phyloP scores from a whole-genome alignment of 2,888 invertebrate genomes.

The Cephus pygmeus region DNA sequence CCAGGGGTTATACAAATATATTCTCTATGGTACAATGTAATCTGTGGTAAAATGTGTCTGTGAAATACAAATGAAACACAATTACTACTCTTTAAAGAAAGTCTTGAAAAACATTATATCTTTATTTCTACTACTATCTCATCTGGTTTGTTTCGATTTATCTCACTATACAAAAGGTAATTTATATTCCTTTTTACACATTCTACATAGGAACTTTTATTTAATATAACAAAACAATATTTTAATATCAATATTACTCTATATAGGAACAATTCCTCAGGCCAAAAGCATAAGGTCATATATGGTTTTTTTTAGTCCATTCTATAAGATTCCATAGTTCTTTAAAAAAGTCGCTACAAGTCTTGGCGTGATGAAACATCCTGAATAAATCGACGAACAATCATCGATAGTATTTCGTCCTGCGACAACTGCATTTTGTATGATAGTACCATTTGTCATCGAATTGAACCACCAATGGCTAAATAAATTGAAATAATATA shows the following conservation, averaged over 20 bases:
- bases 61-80: not conserved
- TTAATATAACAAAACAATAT: not conserved
- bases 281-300: not conserved
- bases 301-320: not conserved
- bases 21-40: not conserved
- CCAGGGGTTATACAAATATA: not conserved
- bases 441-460: constrained; percentile 67
- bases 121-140: not conserved
- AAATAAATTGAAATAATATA: constrained; percentile 4
- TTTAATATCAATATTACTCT: not conserved
- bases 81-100: not conserved
- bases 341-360: constrained; percentile 37
- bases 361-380: constrained; percentile 58
- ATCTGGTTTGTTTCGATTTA: not conserved
- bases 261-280: not conserved
- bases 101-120: not conserved
- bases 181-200: not conserved
- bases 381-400: constrained; percentile 64
- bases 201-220: not conserved
- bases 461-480: constrained; percentile 68
- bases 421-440: constrained; percentile 67
- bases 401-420: constrained; percentile 64
- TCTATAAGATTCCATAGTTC: not conserved
- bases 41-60: too few species aligned
- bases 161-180: not conserved